phyloP scores from a whole-genome alignment of 2,888 invertebrate genomes.

The Pachymerium ferrugineum region DNA sequence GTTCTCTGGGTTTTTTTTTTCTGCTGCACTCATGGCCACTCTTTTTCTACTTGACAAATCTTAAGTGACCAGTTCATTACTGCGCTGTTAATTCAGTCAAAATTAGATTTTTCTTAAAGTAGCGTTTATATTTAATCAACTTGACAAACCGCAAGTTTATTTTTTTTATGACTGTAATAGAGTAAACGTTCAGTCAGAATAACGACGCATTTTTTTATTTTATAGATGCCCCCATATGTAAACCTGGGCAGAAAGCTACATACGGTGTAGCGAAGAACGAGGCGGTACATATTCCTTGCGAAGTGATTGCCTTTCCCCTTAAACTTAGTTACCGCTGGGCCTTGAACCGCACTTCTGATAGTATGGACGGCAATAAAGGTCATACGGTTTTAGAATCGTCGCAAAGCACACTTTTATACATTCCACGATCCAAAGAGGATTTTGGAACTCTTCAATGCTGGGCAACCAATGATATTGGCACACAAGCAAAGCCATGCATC shows the following conservation, averaged over 20 bases:
- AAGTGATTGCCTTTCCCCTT: slow-evolving; percentile 79
- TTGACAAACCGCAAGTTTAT: no score
- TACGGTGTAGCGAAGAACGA: slow-evolving; percentile 85
- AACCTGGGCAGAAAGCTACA: slow-evolving; percentile 63
- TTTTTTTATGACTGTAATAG: no score
- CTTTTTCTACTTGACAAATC: background rate
- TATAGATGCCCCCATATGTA: slow-evolving; percentile 77
- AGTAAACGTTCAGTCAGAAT: no score
- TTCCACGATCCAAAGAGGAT: slow-evolving; percentile 40
- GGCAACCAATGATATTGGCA: slow-evolving; percentile 40
- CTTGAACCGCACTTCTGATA: slow-evolving; percentile 89
- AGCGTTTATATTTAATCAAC: no score
- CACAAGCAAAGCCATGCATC: slow-evolving; percentile 40
- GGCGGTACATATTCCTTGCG: slow-evolving; percentile 77
- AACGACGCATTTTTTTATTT: slow-evolving; percentile 33
- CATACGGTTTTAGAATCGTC: slow-evolving; percentile 35
- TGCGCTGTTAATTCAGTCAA: background rate
- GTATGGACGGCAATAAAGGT: slow-evolving; percentile 60
- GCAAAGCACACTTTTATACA: slow-evolving; percentile 39
- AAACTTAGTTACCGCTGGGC: slow-evolving; percentile 81
- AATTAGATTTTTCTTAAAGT: background rate
- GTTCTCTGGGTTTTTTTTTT: background rate
- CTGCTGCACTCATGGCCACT: background rate
- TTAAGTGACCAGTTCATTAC: background rate
- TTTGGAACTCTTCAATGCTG: slow-evolving; percentile 41